Percentiles rank a stretch among this genome's conserved stretches.
Conservation (phyloP, 2,113 vertebrate genomes). For the Ciconia maguari region DNA sequence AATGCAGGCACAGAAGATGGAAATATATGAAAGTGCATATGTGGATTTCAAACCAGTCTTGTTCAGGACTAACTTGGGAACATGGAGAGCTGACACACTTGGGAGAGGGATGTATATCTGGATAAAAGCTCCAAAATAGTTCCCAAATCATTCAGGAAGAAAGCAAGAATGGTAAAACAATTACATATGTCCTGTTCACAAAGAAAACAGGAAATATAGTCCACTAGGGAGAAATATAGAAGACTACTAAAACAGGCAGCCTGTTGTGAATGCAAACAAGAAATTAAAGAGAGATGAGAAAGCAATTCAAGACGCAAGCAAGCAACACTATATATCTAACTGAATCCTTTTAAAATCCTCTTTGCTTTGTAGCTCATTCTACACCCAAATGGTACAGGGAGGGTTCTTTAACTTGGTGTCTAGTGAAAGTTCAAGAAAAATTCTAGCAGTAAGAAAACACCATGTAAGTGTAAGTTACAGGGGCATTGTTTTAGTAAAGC, state of each 20-base stretch:
- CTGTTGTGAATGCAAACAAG: slow-evolving; percentile 19
- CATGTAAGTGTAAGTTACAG: not conserved
- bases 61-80: not conserved
- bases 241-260: slow-evolving; percentile 38
- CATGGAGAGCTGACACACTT: not conserved
- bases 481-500: not conserved
- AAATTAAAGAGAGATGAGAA: not conserved
- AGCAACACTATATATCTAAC: not conserved
- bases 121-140: not conserved
- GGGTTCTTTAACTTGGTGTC: not conserved
- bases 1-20: not conserved
- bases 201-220: slow-evolving; percentile 44
- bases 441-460: not conserved
- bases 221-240: slow-evolving; percentile 29
- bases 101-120: not conserved
- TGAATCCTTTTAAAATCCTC: not conserved
- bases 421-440: not conserved
- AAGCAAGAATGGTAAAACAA: slow-evolving; percentile 43
- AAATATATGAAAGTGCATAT: not conserved
- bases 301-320: not conserved
- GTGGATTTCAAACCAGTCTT: not conserved
- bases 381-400: not conserved
- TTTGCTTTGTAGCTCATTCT: not conserved
- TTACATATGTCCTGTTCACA: slow-evolving; percentile 21
- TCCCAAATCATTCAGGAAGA: slow-evolving; percentile 26